Base-by-base conservation (phyloP, 2,113 vertebrate species). In the Tragelaphus imberbis region DNA sequence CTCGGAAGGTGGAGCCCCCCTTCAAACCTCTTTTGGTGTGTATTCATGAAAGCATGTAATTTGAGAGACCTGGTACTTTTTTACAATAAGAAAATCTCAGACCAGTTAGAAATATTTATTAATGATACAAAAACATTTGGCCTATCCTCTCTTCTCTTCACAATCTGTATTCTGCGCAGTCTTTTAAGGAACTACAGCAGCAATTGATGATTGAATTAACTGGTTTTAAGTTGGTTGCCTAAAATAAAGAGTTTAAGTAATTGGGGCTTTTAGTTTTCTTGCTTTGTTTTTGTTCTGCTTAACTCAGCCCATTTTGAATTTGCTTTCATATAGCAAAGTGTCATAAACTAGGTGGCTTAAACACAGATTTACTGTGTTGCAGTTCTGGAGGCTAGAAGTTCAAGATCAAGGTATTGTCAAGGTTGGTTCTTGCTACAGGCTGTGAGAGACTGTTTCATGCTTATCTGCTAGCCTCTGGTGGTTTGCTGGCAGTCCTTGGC, bases 21-120 rank as follows among this genome's bases (percentile, higher is more conserved):
- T 99, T 99, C 98, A 99, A 99, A 98, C 99, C 99, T 63, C 99
- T 99, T 96, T 99, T 99, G 99, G 99, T 99, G 99, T 95, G 99
- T 99, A 94, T 87, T 65, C 21, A 21, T 30, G 44, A 94, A 88
- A 96, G 12, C 27, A 49, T 80, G 15, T 93, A 33, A 88, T 82
- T 84, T 81, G 30, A 84, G 49, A 44, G 56, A 87, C 25, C 56
- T 82, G 23, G 8, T 23, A 49, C 23, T 81, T 58, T 65, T 77
- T 91, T 96, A 90, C 87, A 95, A n/a, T 58, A 88, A 95, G 90
- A 84, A 95, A 71, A 77, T 84, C 80, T 97, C 21, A 94, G 90
- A 71, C 36, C 56, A 27, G 53, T 58, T 51, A 90, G 65, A 59
- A 58, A 56, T 33, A 49, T 79, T 82, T 79, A 68, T 93, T 77